Base-by-base conservation (phyloP, 2,888 invertebrate genomes). In the Pristionchus maxplancki region DNA sequence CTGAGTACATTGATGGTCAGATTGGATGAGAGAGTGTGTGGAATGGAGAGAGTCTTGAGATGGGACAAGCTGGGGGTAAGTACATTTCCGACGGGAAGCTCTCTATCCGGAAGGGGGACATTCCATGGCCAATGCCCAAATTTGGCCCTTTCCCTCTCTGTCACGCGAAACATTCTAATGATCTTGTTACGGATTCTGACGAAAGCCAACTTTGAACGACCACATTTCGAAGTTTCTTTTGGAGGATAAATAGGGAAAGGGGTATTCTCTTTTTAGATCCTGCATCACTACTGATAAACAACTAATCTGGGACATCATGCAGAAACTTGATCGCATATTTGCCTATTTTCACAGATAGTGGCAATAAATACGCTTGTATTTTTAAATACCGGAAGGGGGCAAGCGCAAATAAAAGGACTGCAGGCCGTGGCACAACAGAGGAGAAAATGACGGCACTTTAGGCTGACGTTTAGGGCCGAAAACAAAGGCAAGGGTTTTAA, bases 401-500 rank as follows among this genome's bases (percentile, higher is more conserved):
- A 71, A 37, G 71, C 71, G 71, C 71, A 71, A 71, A 37, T 71
- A 34, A 67, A 67, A 67, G 37, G 34, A 34, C 37, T 71, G 71
- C 71, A 67, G 20, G 37, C 71, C 31, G 11, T 64, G 64, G 64
- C 64, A 64, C 58, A 34, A 58, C 62, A 64, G 9, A 64, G 28
- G 24, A 37, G 37, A 9, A 78, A 48, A 78, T 78, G 78, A 78
- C 78, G 78, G 78, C 78, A 78, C 44, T 48, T 78, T 67, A 11
- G 31, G 11, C 31, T 78, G 40, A 44, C 44, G 44, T 24, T 40
- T 17, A 9, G 28, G 78, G 11, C 24, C 44, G n/a, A 78, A 78
- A 78, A 78, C 78, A 78, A 48, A 44, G 20, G 71, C 20, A 28
- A 67, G 71, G 71, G 71, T 71, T 71, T 71, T 71, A 71, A 71